Evolutionary conservation across 2,888 invertebrate species (phyloP).

Genomic region (Apamea crenata): DNA sequence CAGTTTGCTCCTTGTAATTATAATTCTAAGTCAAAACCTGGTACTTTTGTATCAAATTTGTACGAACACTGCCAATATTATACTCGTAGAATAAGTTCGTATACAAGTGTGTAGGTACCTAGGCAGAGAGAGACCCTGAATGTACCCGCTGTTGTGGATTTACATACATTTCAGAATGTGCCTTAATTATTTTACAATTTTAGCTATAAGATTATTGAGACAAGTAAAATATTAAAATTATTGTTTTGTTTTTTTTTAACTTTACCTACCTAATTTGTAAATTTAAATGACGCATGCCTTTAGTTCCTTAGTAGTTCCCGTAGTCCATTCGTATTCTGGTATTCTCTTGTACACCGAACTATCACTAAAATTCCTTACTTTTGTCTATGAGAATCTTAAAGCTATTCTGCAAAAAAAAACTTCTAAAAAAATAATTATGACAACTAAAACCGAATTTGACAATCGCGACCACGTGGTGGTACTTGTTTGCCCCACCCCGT

Average conservation of each 20-base stretch:
- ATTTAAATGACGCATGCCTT: background rate
- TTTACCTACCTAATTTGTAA: background rate
- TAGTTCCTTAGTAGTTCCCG: background rate
- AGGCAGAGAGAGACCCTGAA: slow-evolving; percentile 55
- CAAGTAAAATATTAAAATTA: slow-evolving; percentile 66
- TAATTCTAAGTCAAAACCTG: slow-evolving; percentile 69
- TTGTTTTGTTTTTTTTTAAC: slow-evolving; percentile 14
- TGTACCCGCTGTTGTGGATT: slow-evolving; percentile 47
- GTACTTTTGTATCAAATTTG: slow-evolving; percentile 66
- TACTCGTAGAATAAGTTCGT: slow-evolving; percentile 69
- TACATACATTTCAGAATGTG: slow-evolving; percentile 73
- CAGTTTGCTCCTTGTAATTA: slow-evolving; percentile 60
- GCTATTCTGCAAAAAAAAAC: too few relatives aligned
- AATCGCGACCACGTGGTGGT: too few relatives aligned
- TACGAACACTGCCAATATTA: slow-evolving; percentile 80
- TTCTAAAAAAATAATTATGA: too few relatives aligned
- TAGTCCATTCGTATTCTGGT: background rate
- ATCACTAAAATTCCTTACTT: too few relatives aligned
- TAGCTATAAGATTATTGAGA: slow-evolving; percentile 69
- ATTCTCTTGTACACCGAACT: too few relatives aligned
- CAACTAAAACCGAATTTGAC: too few relatives aligned
- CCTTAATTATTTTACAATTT: slow-evolving; percentile 75
- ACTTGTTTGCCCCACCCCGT: too few relatives aligned
- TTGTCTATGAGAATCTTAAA: too few relatives aligned
- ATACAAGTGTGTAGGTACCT: slow-evolving; percentile 52